A percentile compares a stretch with the other conserved stretches of the same genome.
Evolutionary conservation across 2,797 vertebrate genomes (phyloP).

Genomic region (Enteromius anoplus): DNA sequence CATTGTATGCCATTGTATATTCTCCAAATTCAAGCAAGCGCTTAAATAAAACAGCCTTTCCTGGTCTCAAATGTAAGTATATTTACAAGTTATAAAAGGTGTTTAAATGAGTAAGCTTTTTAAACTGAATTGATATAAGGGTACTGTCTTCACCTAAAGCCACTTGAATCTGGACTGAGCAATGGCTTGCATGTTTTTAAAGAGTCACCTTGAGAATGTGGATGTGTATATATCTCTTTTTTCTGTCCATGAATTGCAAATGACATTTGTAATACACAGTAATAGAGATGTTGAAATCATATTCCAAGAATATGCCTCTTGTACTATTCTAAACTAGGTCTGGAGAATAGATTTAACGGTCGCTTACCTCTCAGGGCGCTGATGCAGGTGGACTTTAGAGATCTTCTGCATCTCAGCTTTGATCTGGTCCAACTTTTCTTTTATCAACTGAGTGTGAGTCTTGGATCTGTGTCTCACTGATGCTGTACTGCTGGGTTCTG

Average conservation of each 20-base stretch:
- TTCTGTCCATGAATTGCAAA: background rate
- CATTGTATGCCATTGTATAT: background rate
- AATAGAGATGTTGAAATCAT: background rate
- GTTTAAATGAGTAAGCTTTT: background rate
- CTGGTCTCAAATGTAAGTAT: background rate
- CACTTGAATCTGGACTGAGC: background rate
- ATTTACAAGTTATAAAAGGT: background rate
- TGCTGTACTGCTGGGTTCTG: conserved; percentile 10
- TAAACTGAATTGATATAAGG: background rate
- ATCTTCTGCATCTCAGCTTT: conserved; percentile 55
- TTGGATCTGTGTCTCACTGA: conserved; percentile 43
- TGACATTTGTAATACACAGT: background rate
- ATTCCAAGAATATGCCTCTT: background rate
- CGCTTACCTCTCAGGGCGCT: conserved; percentile 50
- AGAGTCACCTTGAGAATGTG: background rate
- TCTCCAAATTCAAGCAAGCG: background rate
- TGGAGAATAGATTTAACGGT: background rate
- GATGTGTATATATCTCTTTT: background rate
- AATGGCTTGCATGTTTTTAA: background rate
- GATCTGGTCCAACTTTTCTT: conserved; percentile 51
- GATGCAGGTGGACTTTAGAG: conserved; percentile 35
- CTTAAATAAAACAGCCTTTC: conserved; percentile 3
- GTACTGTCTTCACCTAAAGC: background rate
- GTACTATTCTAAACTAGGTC: conserved; percentile 1
- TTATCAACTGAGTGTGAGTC: conserved; percentile 45